Evolutionary conservation across 2,888 invertebrate genomes (phyloP).

Genomic region (Hymenopus coronatus): DNA sequence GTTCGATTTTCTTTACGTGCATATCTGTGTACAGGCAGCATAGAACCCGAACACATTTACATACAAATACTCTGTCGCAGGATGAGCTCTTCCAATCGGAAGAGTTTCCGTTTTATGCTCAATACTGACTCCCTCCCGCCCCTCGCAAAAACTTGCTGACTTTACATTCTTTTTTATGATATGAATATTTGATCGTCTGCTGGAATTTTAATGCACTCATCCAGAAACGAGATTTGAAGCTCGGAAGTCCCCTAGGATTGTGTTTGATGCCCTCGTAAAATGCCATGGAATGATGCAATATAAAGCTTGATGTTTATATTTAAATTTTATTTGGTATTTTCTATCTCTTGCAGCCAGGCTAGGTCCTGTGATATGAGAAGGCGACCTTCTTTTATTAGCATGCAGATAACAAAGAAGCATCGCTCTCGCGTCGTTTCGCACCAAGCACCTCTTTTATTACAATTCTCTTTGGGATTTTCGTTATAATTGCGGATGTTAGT

Average conservation of each 20-base stretch:
- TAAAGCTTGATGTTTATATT: background rate
- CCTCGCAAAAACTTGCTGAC: background rate
- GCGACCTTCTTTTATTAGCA: background rate
- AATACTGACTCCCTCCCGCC: background rate
- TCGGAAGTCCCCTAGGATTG: background rate
- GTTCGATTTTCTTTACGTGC: background rate
- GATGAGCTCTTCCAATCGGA: background rate
- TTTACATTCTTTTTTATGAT: background rate
- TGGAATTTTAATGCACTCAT: background rate
- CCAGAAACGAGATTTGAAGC: background rate
- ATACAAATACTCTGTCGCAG: background rate
- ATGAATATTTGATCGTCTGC: conserved; percentile 13
- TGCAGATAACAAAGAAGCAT: background rate
- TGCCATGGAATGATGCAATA: background rate
- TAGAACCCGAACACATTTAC: background rate
- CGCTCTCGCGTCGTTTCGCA: background rate
- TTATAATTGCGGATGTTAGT: background rate
- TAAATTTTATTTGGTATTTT: background rate
- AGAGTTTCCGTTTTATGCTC: background rate
- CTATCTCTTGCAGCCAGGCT: background rate
- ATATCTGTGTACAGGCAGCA: background rate
- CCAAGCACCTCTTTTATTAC: background rate
- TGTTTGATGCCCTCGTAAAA: background rate
- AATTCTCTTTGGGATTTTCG: background rate
- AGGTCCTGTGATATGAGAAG: background rate